phyloP scores from a whole-genome alignment of 37 sponge, comb jelly and placozoan species.

The Tethya wilhelma region DNA sequence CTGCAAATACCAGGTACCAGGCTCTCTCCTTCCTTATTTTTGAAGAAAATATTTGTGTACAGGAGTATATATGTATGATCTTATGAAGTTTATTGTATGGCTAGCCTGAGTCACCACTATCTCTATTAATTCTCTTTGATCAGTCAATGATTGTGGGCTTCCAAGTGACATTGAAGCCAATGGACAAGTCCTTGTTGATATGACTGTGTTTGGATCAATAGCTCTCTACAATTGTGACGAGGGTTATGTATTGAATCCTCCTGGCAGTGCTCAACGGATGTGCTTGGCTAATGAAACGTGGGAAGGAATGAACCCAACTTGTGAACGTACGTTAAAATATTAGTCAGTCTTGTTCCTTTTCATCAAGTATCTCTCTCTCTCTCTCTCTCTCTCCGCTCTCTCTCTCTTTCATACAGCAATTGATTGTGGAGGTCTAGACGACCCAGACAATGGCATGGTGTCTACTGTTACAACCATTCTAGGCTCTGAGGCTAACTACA shows the following conservation, averaged over 20 bases:
- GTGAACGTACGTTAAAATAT: background rate
- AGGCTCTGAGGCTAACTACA: slow-evolving; percentile 41
- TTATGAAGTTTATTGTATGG: no score
- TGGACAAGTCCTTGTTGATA: background rate
- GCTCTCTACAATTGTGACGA: background rate
- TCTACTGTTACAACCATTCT: background rate
- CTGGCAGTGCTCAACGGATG: background rate
- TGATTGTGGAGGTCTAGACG: slow-evolving; percentile 14
- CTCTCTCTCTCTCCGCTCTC: no score
- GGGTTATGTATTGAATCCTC: background rate
- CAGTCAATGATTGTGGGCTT: no score
- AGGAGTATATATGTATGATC: no score
- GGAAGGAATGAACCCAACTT: background rate
- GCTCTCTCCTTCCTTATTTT: no score
- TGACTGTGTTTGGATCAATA: background rate
- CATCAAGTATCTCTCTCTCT: no score
- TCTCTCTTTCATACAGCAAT: no score
- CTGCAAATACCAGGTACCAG: no score
- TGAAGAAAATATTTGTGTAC: no score
- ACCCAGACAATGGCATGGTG: slow-evolving; percentile 34
- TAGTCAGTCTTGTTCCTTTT: no score
- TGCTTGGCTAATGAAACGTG: background rate
- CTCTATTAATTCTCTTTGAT: no score
- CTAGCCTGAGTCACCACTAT: no score
- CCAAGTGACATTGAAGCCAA: background rate